A percentile compares a stretch with the other conserved stretches of the same genome.
Conservation (phyloP, 2,113 vertebrate species). For the Hemibagrus wyckioides region DNA sequence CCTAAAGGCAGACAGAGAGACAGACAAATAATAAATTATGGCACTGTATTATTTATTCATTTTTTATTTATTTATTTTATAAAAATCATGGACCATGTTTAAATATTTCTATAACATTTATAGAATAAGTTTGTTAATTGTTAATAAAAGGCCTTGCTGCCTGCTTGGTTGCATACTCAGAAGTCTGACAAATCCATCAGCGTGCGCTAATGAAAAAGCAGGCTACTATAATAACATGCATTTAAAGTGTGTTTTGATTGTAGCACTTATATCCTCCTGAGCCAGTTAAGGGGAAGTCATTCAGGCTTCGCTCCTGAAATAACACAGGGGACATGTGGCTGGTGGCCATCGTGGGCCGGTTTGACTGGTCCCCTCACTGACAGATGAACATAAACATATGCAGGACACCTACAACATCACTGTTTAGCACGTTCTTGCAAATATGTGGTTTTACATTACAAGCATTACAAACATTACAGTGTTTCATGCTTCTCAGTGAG, state of each 20-base stretch:
- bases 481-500: neutral
- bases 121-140: neutral
- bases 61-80: too few species aligned
- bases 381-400: neutral
- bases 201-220: neutral
- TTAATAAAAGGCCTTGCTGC: neutral
- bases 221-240: neutral
- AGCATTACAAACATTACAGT: neutral
- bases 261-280: neutral
- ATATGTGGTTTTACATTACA: neutral
- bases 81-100: too few species aligned
- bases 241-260: neutral
- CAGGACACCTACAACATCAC: neutral
- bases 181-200: neutral
- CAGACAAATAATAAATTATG: too few species aligned
- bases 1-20: too few species aligned
- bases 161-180: neutral
- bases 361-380: constrained; percentile 2
- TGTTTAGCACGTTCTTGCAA: neutral
- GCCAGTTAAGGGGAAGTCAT: neutral
- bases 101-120: too few species aligned
- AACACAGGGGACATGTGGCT: neutral
- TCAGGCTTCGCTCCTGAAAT: constrained; percentile 3
- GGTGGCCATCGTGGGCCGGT: neutral
- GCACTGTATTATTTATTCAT: too few species aligned